Percentiles rank a stretch among this genome's conserved stretches.
Evolutionary conservation across 2,113 vertebrate genomes (phyloP).

Genomic region (Regulus satrapa): DNA sequence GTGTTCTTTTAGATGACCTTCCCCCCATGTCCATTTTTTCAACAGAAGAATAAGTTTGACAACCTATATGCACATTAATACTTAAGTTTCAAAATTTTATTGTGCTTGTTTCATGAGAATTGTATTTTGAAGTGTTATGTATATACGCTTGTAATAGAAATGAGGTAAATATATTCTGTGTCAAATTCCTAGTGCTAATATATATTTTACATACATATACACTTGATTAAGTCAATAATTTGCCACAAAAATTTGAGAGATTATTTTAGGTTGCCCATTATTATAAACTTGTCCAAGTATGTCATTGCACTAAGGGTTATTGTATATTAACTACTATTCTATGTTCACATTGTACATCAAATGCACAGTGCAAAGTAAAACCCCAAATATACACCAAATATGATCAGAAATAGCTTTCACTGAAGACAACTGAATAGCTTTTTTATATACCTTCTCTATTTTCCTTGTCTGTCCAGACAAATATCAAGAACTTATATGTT

Average conservation of each 20-base stretch:
- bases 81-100: neutral
- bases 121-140: neutral
- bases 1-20: neutral
- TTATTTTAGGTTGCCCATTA: neutral
- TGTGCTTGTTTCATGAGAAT: neutral
- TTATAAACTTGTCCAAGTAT: too few relatives aligned
- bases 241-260: neutral
- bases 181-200: neutral
- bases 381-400: neutral
- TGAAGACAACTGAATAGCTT: neutral
- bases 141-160: neutral
- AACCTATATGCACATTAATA: neutral
- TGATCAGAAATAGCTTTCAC: neutral
- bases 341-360: neutral
- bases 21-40: neutral
- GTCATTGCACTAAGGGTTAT: neutral
- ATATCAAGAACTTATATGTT: neutral
- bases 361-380: neutral
- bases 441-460: neutral
- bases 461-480: neutral
- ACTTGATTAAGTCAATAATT: neutral
- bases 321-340: neutral
- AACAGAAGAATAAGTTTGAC: neutral
- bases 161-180: neutral
- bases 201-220: neutral